Base-by-base conservation (phyloP, 2,797 vertebrate species). In the Spinus olivaceus region DNA sequence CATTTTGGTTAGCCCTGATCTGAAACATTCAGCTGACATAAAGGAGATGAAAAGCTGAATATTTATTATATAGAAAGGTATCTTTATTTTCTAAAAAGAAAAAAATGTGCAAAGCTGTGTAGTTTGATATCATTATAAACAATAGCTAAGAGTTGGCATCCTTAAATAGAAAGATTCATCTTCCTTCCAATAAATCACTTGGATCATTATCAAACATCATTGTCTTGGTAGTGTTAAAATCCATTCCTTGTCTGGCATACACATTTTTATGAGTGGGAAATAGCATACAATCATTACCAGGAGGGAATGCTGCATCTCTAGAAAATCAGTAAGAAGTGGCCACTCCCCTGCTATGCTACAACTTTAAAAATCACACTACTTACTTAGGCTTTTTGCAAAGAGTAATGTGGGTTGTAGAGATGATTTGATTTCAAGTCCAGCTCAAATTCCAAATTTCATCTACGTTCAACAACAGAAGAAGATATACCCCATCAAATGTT, bases 41-140 rank as follows among this genome's bases (percentile, higher is more conserved):
- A 76, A 83, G n/a, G 54, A 86, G 66, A 88, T 81, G 41, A 91
- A 92, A 84, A 90, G 41, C 37, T 90, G 51, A 60, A 30, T 65
- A 72, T 70, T 79, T 49, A 28, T 78, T 71, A 60, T 41, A 78
- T 72, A 66, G 44, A 81, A 90, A 71, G 20, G 19, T 72, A 83
- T 71, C 80, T 97, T 94, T 96, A 96, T 95, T 95, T 80, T 7
- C 32, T 57, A 51, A 69, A 63, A 35, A 49, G 5, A 28, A 54
- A 63, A 63, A 85, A 32, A 54, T 4, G 54, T 86, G 82, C 69
- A 94, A 90, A 94, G 73, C 87, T 35, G 32, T 85, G 41, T 46
- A 37, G 32, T 67, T 77, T 87, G 33, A 66, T 78, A 67, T 42
- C 3, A 44, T 81, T 79, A 96, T 94, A 96, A 95, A 79, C 72